Percentiles rank a stretch among this genome's conserved stretches.
These are phyloP conservation scores for Anoncus sp. DNA, from an alignment of 2,888 invertebrate species.

Conservation along the genomic window DNA sequence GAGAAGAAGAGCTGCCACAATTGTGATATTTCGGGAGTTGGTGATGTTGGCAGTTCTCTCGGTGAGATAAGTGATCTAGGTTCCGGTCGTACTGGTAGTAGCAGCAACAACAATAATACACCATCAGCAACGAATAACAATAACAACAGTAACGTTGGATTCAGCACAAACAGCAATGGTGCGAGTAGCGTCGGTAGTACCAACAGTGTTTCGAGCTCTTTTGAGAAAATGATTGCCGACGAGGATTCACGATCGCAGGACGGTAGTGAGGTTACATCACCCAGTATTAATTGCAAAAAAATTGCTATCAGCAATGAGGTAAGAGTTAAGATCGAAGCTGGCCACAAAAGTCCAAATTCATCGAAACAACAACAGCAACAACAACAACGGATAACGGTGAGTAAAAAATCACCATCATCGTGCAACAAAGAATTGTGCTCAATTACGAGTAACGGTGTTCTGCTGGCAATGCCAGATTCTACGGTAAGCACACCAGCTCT, in stretches of 20 bases:
- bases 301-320: slow-evolving; percentile 80
- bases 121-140: slow-evolving; percentile 92
- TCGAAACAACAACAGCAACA: slow-evolving; percentile 78
- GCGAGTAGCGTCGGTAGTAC: slow-evolving; percentile 89
- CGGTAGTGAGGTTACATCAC: slow-evolving; percentile 85
- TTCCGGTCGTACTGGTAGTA: slow-evolving; percentile 87
- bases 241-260: slow-evolving; percentile 91
- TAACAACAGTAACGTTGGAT: slow-evolving; percentile 87
- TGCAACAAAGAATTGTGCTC: slow-evolving; percentile 80
- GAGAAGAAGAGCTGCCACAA: slow-evolving; percentile 91
- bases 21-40: slow-evolving; percentile 93
- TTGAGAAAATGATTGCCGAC: slow-evolving; percentile 90
- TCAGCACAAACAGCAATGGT: slow-evolving; percentile 90
- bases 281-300: slow-evolving; percentile 84
- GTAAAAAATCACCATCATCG: slow-evolving; percentile 85
- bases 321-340: slow-evolving; percentile 83
- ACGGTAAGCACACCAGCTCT: slow-evolving; percentile 82
- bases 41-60: slow-evolving; percentile 88
- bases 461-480: slow-evolving; percentile 84
- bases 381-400: slow-evolving; percentile 81
- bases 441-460: slow-evolving; percentile 80
- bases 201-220: slow-evolving; percentile 86
- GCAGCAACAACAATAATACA: slow-evolving; percentile 87
- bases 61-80: slow-evolving; percentile 89
- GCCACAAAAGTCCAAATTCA: slow-evolving; percentile 82